Base-by-base conservation (phyloP, 2,888 invertebrate species). In the Blastobasis lacticolella region DNA sequence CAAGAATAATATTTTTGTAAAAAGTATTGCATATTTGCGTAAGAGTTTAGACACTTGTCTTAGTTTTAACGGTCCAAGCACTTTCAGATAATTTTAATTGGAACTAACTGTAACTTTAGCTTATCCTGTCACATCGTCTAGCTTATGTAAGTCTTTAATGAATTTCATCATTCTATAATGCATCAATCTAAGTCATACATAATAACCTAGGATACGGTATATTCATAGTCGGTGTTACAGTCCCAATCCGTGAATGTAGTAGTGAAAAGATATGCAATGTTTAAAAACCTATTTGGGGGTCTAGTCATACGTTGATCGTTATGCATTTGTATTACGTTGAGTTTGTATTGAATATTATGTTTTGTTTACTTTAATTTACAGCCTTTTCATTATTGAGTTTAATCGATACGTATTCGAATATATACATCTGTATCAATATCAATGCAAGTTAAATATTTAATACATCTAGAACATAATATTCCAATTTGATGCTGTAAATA, bases 1-100 rank as follows among this genome's bases (percentile, higher is more conserved):
- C 69, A 70, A 80, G 23, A 78, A 79, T 78, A 74, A 82, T 86
- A 86, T 86, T 86, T 86, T 86, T 86, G 84, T 86, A 86, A 77
- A 23, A 81, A 73, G 74, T 81, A 81, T 85, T 82, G 71, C 76
- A 71, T 71, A 75, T 75, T 67, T 64, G 38, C 69, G 67, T 63
- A 72, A 74, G 71, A 68, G 66, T 71, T 71, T 61, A 68, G 61
- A 58, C 61, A 61, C 59, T 23, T 9, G 23, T 38, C 38, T 38
- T 44, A 45, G 45, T 49, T 49, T 42, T 49, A 45, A 49, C 9
- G 42, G 49, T 44, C 46, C 37, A 49, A 49, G 10, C 38, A 45
- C 38, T 37, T 37, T 48, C 48, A 10, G 10, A 23, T 48, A 7
- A 23, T 23, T 23, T 23, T 38, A 40, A 42, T 42, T 42, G 6